Base-by-base conservation (phyloP, 2,797 vertebrate genomes). In the Varecia variegata region DNA sequence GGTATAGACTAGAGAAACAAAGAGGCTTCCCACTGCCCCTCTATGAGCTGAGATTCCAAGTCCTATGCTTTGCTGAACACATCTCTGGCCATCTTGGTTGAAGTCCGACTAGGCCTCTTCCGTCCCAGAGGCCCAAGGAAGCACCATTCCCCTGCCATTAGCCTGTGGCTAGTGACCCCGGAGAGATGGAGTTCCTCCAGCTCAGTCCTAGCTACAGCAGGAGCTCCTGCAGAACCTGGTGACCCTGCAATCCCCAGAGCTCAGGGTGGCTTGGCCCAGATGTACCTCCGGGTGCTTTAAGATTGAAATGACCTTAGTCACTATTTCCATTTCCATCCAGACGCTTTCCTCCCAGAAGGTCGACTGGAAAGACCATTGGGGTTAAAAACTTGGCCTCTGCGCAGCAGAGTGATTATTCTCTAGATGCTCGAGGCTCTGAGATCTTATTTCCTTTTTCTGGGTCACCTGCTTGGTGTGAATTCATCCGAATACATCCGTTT, bases 391-490 rank as follows among this genome's bases (percentile, higher is more conserved):
- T 14, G 65, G 56, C 38, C 45, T 80, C 47, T 30, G 7, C 56
- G 65, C 65, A 20, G 32, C 35, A 76, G 10, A 94, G 58, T 10
- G n/a, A 68, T 87, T 73, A 77, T 73, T 94, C 47, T 62, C 84
- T 43, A 47, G 47, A 35, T 50, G 71, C 70, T 27, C 43, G 50
- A 67, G 30, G n/a, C 62, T 90, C 71, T 52, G 25, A 58, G 56
- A 88, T 56, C 25, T 60, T n/a, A 35, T 32, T 88, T 90, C 81
- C 43, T 80, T 97, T 92, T 93, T 93, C 82, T 96, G 70, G 89
- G 86, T 95, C 87, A 86, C 74, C 70, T 96, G 87, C 70, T 87
- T 88, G 43, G 14, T 89, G 62, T 70, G 93, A 94, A 89, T 74
- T 68, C 88, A 85, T 50, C 83, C 1, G 8, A 54, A 94, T 58